Evolutionary conservation across 2,797 vertebrate genomes (phyloP).

Genomic region (Lutra lutra): DNA sequence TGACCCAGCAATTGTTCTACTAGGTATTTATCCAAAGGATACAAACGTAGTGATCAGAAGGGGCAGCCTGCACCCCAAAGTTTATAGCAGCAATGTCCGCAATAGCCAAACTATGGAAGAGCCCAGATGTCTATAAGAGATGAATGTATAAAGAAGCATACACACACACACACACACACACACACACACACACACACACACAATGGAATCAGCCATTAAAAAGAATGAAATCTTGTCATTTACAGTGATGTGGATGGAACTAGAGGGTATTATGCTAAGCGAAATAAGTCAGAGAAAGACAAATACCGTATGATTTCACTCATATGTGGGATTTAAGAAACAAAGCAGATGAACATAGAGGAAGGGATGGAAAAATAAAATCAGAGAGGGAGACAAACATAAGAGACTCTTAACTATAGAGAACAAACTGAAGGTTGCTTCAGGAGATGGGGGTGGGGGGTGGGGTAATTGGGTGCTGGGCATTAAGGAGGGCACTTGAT

Average conservation of each 20-base stretch:
- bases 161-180: too few species aligned
- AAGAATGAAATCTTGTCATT: neutral
- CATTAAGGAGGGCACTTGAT: neutral
- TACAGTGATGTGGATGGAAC: neutral
- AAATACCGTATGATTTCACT: neutral
- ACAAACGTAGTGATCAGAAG: neutral
- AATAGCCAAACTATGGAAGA: neutral
- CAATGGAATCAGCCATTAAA: neutral
- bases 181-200: neutral
- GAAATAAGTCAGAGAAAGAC: neutral
- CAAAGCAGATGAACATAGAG: neutral
- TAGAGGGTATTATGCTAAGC: neutral
- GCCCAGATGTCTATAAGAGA: neutral
- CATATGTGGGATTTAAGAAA: neutral
- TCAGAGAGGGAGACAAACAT: neutral
- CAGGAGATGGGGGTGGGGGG: neutral
- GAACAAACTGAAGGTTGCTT: neutral
- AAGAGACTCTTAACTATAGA: neutral
- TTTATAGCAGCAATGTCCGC: too few species aligned
- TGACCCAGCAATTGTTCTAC: neutral
- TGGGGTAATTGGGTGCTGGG: neutral
- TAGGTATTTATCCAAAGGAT: neutral
- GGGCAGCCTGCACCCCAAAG: neutral
- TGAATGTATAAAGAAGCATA: neutral
- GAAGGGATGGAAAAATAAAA: neutral